Percentiles rank a stretch among this genome's conserved stretches.
phyloP scores from a whole-genome alignment of 2,113 vertebrate genomes.

The Labrus mixtus region DNA sequence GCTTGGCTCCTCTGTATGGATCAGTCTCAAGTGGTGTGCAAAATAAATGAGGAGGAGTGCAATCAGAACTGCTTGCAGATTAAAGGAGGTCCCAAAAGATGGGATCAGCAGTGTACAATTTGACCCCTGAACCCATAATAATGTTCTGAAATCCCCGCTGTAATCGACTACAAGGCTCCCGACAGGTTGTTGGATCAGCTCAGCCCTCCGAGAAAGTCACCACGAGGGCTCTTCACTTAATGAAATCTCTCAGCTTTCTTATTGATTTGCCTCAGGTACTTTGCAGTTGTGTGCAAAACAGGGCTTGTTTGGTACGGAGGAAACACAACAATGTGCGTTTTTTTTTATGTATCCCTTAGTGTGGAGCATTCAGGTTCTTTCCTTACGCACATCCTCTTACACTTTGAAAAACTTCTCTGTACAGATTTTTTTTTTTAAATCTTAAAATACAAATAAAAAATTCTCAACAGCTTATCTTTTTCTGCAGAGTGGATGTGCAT shows the following conservation, averaged over 20 bases:
- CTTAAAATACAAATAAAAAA: conserved; percentile 37
- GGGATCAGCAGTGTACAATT: conserved; percentile 58
- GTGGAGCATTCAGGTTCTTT: background rate
- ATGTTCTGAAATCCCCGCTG: conserved; percentile 70
- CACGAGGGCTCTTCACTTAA: conserved; percentile 75
- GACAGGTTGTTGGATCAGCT: conserved; percentile 69
- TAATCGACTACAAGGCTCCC: conserved; percentile 66
- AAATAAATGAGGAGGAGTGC: conserved; percentile 63
- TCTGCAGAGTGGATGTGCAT: conserved; percentile 35
- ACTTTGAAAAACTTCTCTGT: conserved; percentile 5
- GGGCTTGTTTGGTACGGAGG: conserved; percentile 64
- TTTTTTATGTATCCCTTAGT: conserved; percentile 8
- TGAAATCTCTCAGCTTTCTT: conserved; percentile 77
- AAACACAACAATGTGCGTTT: conserved; percentile 57
- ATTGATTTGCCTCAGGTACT: conserved; percentile 76
- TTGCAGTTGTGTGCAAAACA: conserved; percentile 73
- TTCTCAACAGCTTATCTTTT: conserved; percentile 45
- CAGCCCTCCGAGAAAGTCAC: conserved; percentile 65
- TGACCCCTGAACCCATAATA: conserved; percentile 75
- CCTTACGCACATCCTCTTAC: conserved; percentile 25
- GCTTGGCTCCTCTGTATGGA: conserved; percentile 3
- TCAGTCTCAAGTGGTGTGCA: conserved; percentile 47
- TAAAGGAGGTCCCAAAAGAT: conserved; percentile 67
- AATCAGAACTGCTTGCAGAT: conserved; percentile 72
- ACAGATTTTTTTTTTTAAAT: conserved; percentile 31